Evolutionary conservation across 2,888 invertebrate species (phyloP).

Genomic region (Hipparchia sbordonii): DNA sequence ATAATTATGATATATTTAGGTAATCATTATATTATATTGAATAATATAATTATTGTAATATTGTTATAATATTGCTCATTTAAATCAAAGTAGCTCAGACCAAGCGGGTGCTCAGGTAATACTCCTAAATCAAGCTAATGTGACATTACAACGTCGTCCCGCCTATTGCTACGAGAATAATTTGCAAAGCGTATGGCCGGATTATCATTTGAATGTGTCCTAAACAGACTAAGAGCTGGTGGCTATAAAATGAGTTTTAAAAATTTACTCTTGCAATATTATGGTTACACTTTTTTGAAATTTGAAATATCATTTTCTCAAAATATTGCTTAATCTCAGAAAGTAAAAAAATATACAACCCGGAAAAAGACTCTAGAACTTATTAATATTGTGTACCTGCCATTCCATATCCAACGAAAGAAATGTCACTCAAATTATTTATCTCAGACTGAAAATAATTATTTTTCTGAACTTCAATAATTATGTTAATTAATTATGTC

Average conservation of each 20-base stretch:
- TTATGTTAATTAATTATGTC: no score
- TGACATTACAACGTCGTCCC: conserved; percentile 66
- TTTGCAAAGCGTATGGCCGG: conserved; percentile 75
- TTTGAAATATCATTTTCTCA: no score
- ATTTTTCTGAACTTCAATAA: no score
- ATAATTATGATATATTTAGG: no score
- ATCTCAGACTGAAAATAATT: no score
- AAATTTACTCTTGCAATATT: no score
- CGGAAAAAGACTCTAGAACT: no score
- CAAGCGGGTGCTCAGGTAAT: conserved; percentile 61
- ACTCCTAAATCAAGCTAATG: conserved; percentile 77
- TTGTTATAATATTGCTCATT: conserved; percentile 17
- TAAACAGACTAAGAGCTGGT: conserved; percentile 47
- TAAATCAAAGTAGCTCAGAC: conserved; percentile 48
- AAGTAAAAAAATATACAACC: not conserved
- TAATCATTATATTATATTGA: no score
- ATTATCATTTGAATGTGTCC: conserved; percentile 81
- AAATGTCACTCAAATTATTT: no score
- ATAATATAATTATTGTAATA: no score
- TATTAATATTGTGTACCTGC: no score
- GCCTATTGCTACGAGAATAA: conserved; percentile 57
- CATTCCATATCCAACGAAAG: no score
- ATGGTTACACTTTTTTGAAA: not conserved
- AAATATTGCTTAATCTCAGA: not conserved
- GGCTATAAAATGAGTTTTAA: not conserved